phyloP scores from a whole-genome alignment of 2,113 vertebrate species.

The Rhinolophus ferrumequinum region DNA sequence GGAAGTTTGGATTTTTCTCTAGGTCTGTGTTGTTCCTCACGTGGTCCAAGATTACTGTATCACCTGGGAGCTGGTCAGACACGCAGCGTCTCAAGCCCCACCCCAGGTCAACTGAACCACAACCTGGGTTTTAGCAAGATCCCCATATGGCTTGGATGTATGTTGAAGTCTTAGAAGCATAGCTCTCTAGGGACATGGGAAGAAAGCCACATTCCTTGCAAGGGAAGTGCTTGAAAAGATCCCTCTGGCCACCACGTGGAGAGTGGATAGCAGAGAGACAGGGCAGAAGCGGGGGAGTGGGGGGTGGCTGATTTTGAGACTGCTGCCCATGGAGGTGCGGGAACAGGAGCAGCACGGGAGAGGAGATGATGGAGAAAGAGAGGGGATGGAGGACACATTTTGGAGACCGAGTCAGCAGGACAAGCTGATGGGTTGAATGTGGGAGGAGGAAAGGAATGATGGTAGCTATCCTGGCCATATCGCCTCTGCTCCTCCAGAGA shows the following conservation, averaged over 20 bases:
- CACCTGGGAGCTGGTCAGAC: neutral
- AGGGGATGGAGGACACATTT: neutral
- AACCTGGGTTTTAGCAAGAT: neutral
- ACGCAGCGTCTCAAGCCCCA: neutral
- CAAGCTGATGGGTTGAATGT: neutral
- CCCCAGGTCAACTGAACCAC: neutral
- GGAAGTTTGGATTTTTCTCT: slow-evolving; percentile 28
- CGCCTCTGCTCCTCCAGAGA: neutral
- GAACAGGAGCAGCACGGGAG: neutral
- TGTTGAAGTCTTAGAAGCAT: neutral
- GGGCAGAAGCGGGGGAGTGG: neutral
- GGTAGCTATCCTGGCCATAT: neutral
- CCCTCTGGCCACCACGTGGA: neutral
- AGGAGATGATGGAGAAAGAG: neutral
- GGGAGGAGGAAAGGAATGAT: neutral
- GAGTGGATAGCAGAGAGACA: neutral
- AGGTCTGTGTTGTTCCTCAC: neutral
- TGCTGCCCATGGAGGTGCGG: neutral
- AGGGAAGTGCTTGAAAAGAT: neutral
- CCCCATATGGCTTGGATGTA: neutral
- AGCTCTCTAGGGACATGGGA: neutral
- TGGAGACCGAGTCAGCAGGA: neutral
- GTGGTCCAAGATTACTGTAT: neutral
- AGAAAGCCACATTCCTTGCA: neutral
- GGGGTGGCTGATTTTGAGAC: neutral